Evolutionary conservation across 2,113 vertebrate species (phyloP), one percentile per base, ranked within the genome.

Genomic region (Cebidichthys violaceus): DNA sequence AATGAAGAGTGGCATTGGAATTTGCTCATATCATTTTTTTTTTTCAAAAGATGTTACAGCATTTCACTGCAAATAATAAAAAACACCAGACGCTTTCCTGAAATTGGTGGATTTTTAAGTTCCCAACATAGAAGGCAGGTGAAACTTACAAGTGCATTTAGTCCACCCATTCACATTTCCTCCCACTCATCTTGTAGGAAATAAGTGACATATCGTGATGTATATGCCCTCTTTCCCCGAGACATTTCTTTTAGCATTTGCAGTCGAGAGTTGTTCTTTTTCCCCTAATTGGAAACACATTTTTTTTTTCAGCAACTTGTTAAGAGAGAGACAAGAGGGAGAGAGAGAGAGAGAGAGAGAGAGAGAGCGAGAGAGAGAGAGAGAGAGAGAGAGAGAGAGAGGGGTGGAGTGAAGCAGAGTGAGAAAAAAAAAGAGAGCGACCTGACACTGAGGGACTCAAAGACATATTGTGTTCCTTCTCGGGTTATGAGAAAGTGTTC

Each of bases 221-320:
- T 68, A 62, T 54, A 74, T n/a, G 70, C 61, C 3, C 24, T 54
- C 45, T 41, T 69, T 45, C 29, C 22, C 29, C 24, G 50, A 86
- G 69, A 47, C 33, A 71, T 74, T 72, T 77, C 52, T 86, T 43
- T 39, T 50, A 69, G 71, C 62, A n/a, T 77, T 84, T 17, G 31
- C 41, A 79, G 43, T 74, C 66, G 43, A 60, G 45, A 85, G 72
- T 86, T 77, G 71, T 73, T 86, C 84, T 67, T 85, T 88, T 66
- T 57, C 57, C 18, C 29, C 79, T 94, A 93, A 95, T 95, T 94
- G 90, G 88, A 94, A 95, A 92, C 94, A 95, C 85, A 89, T 94
- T 93, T 90, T 84, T 33, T 74, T 84, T 75, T 84, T 83, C 80
- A 68, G 79, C 65, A 88, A 89, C 84, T 88, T 89, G 79, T 90